These are phyloP conservation scores for Mythimna pallens DNA, from an alignment of 2,888 invertebrate species.

Conservation along the genomic window DNA sequence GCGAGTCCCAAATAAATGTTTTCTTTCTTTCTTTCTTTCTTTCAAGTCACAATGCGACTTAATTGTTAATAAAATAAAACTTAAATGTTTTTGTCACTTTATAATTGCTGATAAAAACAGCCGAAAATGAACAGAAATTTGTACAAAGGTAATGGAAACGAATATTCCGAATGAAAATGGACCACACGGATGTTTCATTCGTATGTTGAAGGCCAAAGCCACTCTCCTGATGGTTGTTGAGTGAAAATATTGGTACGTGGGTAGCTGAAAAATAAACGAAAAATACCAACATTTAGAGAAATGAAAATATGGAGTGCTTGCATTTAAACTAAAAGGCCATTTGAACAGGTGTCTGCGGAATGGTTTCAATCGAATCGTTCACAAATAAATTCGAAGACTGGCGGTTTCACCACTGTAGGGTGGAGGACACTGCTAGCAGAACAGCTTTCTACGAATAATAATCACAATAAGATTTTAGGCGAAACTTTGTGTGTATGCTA, in stretches of 20 bases:
- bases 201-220: slow-evolving; percentile 15
- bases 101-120: too few species aligned
- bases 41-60: too few species aligned
- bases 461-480: too few species aligned
- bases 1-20: too few species aligned
- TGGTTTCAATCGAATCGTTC: slow-evolving; percentile 40
- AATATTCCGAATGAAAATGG: slow-evolving; percentile 8
- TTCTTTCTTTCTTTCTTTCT: too few species aligned
- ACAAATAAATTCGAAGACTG: slow-evolving; percentile 47
- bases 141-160: background rate
- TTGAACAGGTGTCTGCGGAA: slow-evolving; percentile 47
- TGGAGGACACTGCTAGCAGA: background rate
- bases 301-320: slow-evolving; percentile 38
- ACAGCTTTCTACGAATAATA: background rate
- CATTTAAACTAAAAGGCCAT: slow-evolving; percentile 39
- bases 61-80: too few species aligned
- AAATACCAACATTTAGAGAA: slow-evolving; percentile 10
- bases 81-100: too few species aligned
- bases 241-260: slow-evolving; percentile 10
- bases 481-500: too few species aligned
- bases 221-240: slow-evolving; percentile 19
- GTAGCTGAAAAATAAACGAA: background rate
- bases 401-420: slow-evolving; percentile 12
- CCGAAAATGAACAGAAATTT: too few species aligned
- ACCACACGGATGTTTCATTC: background rate